Percentiles rank a stretch among this genome's conserved stretches.
These are phyloP conservation scores for Brenthis ino DNA, from an alignment of 2,888 invertebrate species.

Conservation along the genomic window DNA sequence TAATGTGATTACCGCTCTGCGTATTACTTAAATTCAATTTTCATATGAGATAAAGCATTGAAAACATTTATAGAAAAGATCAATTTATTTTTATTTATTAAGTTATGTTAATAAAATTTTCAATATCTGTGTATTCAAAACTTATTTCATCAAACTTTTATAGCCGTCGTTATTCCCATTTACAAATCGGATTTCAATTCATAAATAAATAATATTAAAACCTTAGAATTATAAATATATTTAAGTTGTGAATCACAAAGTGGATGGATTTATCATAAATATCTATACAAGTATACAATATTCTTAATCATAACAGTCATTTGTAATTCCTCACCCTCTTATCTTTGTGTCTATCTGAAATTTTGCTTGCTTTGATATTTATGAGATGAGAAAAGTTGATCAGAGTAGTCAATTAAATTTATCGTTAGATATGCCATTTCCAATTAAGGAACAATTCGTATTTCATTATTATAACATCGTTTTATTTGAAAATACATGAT, in stretches of 20 bases:
- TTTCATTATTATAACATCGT: slow-evolving; percentile 3
- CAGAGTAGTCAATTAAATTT: slow-evolving; percentile 14
- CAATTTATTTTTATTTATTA: no score
- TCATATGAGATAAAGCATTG: not conserved
- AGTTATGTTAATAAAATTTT: not conserved
- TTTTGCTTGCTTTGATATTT: slow-evolving; percentile 6
- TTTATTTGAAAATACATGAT: not conserved
- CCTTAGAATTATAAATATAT: slow-evolving; percentile 7
- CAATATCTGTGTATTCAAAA: slow-evolving; percentile 2
- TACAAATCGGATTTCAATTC: slow-evolving; percentile 15
- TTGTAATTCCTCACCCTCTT: not conserved
- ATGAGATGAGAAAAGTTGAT: not conserved
- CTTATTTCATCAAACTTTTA: slow-evolving; percentile 25
- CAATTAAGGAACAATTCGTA: not conserved
- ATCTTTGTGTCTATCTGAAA: slow-evolving; percentile 7
- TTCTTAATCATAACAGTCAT: slow-evolving; percentile 1
- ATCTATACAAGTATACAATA: not conserved
- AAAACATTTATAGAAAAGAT: no score
- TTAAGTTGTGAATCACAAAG: not conserved
- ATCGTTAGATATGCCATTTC: not conserved
- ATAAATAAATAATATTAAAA: slow-evolving; percentile 18
- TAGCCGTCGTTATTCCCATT: slow-evolving; percentile 15
- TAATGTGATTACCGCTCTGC: not conserved
- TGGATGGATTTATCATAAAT: not conserved
- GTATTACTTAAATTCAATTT: not conserved